Conservation (phyloP, 2,888 invertebrate genomes). For the Galerucella nymphaeae region DNA sequence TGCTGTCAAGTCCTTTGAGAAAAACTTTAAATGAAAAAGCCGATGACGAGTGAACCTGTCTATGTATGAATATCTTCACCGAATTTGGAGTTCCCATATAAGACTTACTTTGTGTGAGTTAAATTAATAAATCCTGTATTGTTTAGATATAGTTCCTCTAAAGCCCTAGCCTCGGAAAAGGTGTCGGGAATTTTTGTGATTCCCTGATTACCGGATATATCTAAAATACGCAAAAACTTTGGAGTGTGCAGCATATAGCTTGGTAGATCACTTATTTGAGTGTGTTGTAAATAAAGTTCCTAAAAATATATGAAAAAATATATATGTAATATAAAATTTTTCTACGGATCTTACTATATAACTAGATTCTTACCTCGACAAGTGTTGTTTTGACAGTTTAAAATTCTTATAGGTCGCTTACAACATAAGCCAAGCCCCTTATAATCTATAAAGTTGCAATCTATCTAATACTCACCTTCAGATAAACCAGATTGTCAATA, state of each 20-base stretch:
- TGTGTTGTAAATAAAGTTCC: conserved; percentile 77
- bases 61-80: too few relatives aligned
- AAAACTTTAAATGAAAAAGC: too few relatives aligned
- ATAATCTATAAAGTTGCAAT: background rate
- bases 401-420: too few relatives aligned
- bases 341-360: too few relatives aligned
- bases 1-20: too few relatives aligned
- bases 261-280: conserved; percentile 72
- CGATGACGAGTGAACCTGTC: too few relatives aligned
- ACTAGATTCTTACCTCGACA: too few relatives aligned
- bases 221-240: conserved; percentile 72
- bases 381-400: too few relatives aligned
- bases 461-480: conserved; percentile 69
- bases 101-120: conserved; percentile 59
- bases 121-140: conserved; percentile 76
- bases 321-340: too few relatives aligned
- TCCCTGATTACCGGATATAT: conserved; percentile 72
- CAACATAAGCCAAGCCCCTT: too few relatives aligned
- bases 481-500: conserved; percentile 71
- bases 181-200: conserved; percentile 69
- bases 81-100: too few relatives aligned
- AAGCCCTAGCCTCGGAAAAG: conserved; percentile 70
- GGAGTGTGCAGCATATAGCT: conserved; percentile 76
- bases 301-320: conserved; percentile 55
- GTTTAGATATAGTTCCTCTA: conserved; percentile 74